Evolutionary conservation across 2,113 vertebrate genomes (phyloP).

Genomic region (Gracilinanus agilis): DNA sequence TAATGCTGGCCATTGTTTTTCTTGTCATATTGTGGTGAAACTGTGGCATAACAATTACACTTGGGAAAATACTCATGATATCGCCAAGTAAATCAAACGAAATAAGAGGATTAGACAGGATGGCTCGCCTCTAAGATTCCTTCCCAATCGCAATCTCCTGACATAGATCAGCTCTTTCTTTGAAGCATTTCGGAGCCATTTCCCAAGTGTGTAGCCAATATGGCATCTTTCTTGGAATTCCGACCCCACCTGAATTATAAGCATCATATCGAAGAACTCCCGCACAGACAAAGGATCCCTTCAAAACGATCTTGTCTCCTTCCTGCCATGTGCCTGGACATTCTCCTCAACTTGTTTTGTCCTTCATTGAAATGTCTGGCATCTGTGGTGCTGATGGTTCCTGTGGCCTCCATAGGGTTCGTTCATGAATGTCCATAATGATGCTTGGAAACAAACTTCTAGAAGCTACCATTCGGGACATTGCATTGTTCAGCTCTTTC

Average conservation of each 20-base stretch:
- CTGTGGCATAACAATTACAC: background rate
- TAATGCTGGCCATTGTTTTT: background rate
- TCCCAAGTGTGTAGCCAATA: background rate
- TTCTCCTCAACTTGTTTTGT: background rate
- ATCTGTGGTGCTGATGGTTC: background rate
- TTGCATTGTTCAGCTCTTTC: background rate
- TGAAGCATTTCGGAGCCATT: background rate
- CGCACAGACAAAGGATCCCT: background rate
- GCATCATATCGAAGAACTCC: background rate
- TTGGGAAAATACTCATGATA: background rate
- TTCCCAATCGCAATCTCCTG: background rate
- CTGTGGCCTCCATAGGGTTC: background rate
- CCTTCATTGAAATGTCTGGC: background rate
- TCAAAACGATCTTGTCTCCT: background rate
- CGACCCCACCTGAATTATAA: background rate
- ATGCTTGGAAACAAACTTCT: background rate
- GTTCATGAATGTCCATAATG: background rate
- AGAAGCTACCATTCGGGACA: background rate
- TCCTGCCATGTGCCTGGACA: background rate
- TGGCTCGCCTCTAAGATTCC: background rate
- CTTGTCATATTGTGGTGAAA: background rate
- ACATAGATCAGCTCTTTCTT: background rate
- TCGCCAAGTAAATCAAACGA: background rate
- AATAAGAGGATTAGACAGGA: background rate
- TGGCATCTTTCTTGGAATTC: background rate